Base-by-base conservation (phyloP, 1,140 invertebrate genomes). In the Thrips palmi region DNA sequence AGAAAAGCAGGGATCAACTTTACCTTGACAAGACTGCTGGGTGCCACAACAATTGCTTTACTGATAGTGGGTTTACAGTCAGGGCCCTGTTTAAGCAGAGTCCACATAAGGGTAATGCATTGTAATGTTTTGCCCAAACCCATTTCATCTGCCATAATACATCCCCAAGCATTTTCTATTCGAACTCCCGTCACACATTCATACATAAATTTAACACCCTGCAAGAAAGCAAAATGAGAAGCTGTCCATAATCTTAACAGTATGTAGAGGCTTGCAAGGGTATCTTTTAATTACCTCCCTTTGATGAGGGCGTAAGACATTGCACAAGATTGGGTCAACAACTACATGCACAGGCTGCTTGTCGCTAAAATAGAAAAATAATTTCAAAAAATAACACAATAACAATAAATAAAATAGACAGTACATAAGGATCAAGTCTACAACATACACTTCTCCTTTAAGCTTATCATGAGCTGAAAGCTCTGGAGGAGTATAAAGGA, bases 141-240 rank as follows among this genome's bases (percentile, higher is more conserved):
- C 92, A 97, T 97, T 71, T 97, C 92, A 63, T 97, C 92, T 20
- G 92, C 92, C 92, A 97, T 97, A 25, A 97, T 97, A 51, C 92
- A 97, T 2, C 93, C 92, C 64, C 72, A 83, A 42, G 78, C 82
- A 47, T 73, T 65, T 43, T 83, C 77, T 43, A 97, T 94, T 51
- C 85, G 74, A 41, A 67, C 62, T 11, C 94, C 96, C 22, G 85
- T 96, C 1, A 97, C 91, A 68, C 94, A 98, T 55, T 99, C 91
- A 56, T 96, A 99, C 91, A 99, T 97, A 57, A 99, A 99, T 53
- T 93, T 92, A 0, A 99, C 94, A 20, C 96, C 96, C 68, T 69
- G 45, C 21, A 55, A 53, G 42, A 39, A 31, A 31, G 17, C 12
- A 31, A 6, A 31, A 31, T 5, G 5, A 12, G n/a, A 7, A 8